Percentiles rank a stretch among this genome's conserved stretches.
Evolutionary conservation across 2,797 vertebrate species (phyloP).

Genomic region (Astyanax mexicanus): DNA sequence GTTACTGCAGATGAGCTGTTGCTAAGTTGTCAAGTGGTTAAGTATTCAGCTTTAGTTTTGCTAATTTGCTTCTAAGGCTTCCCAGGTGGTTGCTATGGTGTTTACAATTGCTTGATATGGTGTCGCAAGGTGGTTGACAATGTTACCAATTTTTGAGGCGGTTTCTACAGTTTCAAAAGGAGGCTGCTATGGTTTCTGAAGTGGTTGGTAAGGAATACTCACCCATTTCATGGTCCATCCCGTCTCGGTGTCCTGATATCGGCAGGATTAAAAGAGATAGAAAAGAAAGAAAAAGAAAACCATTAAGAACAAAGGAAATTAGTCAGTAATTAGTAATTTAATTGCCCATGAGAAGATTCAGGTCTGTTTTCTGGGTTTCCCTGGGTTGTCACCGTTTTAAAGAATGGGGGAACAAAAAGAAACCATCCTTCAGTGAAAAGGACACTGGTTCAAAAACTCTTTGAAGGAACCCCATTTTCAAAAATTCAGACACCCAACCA

Average conservation of each 20-base stretch:
- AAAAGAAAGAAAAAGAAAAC: conserved; percentile 56
- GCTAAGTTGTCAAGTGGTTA: too few species aligned
- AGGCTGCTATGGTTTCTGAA: too few species aligned
- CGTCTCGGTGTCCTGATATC: conserved; percentile 89
- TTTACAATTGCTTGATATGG: too few species aligned
- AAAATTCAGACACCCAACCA: conserved; percentile 66
- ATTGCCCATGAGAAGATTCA: conserved; percentile 8
- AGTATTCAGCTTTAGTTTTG: too few species aligned
- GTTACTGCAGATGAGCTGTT: too few species aligned
- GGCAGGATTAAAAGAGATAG: conserved; percentile 59
- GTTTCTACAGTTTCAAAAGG: too few species aligned
- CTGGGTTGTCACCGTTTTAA: conserved; percentile 1
- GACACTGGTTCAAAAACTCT: conserved; percentile 20
- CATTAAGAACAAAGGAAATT: conserved; percentile 60
- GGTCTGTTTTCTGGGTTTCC: conserved; percentile 37
- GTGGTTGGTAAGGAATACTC: conserved; percentile 56
- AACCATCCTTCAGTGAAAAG: conserved; percentile 42
- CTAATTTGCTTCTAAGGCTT: too few species aligned
- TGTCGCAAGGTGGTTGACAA: too few species aligned
- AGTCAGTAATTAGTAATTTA: conserved; percentile 61
- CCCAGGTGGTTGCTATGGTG: too few species aligned
- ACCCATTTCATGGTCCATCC: conserved; percentile 93
- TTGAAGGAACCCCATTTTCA: conserved; percentile 42
- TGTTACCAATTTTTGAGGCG: too few species aligned
- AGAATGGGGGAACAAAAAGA: background rate